Evolutionary conservation across 2,888 invertebrate species (phyloP), one percentile per base, ranked within the genome.

Genomic region (Habroteleia sp.): DNA sequence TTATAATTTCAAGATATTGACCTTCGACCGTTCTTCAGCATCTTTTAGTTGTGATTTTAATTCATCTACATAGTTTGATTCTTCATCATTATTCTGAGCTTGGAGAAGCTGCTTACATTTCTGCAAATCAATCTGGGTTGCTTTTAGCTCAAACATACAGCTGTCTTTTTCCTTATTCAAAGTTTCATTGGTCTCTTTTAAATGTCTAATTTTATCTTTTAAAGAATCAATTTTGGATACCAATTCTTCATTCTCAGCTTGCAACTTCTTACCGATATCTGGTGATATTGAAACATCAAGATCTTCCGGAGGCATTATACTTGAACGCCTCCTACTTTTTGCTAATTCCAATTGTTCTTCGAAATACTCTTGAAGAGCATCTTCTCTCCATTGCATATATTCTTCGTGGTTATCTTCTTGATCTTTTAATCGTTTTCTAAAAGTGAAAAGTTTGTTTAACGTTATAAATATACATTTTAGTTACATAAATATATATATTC

Each of bases 321-420:
- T 76, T 0, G 76, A 31, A 0, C 81, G 79, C 11, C 77, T 74
- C 4, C 80, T 74, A 42, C 80, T 83, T 35, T 80, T 80, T 7
- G 25, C 75, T 1, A 81, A 7, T 23, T 83, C 52, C 13, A 11
- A 83, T 56, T 72, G 82, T 35, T 83, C 77, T 39, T 85, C 81
- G 33, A 86, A 88, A 77, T 82, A 85, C 3, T 76, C 72, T 56
- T 85, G 83, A 1, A 86, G 77, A 20, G 78, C 81, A 33, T 81
- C 79, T 7, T 88, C 77, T 1, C 83, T 79, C 80, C 83, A 84
- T 41, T 84, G 82, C 1, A 84, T 66, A 6, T 81, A 65, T 71
- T 86, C 84, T 48, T 86, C 85, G 31, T 84, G 83, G 48, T 83
- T 82, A 7, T 77, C 80, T 73, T 87, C 87, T 6, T 84, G 82